Evolutionary conservation across 2,888 invertebrate species (phyloP), one percentile per base, ranked within the genome.

Genomic region (Cyrtodaria siliqua): DNA sequence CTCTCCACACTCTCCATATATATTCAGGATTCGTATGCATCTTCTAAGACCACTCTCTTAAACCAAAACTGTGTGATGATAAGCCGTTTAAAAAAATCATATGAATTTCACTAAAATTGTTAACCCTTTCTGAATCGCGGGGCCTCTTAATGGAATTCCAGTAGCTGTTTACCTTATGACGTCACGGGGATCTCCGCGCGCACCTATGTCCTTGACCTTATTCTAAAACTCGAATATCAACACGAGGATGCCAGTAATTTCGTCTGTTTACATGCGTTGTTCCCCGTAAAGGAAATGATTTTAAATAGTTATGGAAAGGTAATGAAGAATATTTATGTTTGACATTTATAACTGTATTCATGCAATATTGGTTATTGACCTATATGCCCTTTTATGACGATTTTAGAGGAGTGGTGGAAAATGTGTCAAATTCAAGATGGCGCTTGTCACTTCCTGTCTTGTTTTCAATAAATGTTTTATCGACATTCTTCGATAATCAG

Each of bases 351-450:
- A 24, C 23, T 3, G 9, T 4, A 52, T 16, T 24, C 23, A 3
- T 20, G 52, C 4, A 47, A 16, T 16, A 20, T 47, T 4, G 16
- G 6, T 47, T 16, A 47, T 20, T 47, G 47, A 47, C 16, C 4
- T 47, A 6, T 47, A 20, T 47, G 52, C 52, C 3, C 23, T 6
- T 52, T 52, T 12, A 23, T 8, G 14, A 8, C 4, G 16, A 24
- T 20, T 24, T 20, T 26, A 23, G 14, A 66, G 72, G 60, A 72
- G 64, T 72, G 64, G 75, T 59, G 52, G 57, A 69, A 79, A 85
- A 85, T 75, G 77, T 85, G 84, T 85, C 82, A 81, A 83, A 81
- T 83, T 72, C 83, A 86, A 86, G 66, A 86, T 86, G 86, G 86
- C 86, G 79, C 79, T 79, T 59, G 52, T 64, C 78, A 85, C 84